Evolutionary conservation across 2,113 vertebrate genomes (phyloP).

Genomic region (Ahaetulla prasina): DNA sequence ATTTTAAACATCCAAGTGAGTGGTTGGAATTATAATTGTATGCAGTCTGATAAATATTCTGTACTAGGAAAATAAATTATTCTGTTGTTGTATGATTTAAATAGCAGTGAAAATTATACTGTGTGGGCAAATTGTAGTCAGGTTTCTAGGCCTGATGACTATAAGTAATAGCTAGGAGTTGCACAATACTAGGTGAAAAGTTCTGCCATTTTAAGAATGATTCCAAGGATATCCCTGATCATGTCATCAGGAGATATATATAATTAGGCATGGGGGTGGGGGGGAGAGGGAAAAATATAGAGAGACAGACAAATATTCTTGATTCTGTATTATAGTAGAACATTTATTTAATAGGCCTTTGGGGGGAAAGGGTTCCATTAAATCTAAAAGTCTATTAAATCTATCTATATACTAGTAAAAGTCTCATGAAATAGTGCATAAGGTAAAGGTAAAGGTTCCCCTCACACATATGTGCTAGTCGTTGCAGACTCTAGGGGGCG

Average conservation of each 20-base stretch:
- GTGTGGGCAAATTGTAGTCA: not conserved
- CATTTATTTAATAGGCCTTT: not conserved
- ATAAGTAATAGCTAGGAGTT: not conserved
- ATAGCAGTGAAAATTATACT: not conserved
- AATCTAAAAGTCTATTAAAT: no score
- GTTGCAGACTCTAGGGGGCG: no score
- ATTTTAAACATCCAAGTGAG: conserved; percentile 34
- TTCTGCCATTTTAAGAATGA: not conserved
- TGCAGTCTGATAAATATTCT: conserved; percentile 25
- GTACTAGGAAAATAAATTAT: not conserved
- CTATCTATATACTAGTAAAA: no score
- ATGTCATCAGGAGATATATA: not conserved
- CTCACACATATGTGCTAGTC: no score
- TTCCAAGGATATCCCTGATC: not conserved
- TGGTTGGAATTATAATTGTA: conserved; percentile 42
- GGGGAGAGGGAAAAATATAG: not conserved
- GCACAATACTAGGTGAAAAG: not conserved
- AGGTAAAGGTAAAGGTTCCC: no score
- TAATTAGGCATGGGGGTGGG: not conserved
- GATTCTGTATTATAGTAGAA: not conserved
- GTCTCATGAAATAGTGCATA: no score
- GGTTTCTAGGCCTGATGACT: not conserved
- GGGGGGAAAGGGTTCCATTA: no score
- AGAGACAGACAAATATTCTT: not conserved
- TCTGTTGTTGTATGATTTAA: not conserved